phyloP scores from a whole-genome alignment of 92 coral and sea anemone genomes.

The Bergia puertoricense region DNA sequence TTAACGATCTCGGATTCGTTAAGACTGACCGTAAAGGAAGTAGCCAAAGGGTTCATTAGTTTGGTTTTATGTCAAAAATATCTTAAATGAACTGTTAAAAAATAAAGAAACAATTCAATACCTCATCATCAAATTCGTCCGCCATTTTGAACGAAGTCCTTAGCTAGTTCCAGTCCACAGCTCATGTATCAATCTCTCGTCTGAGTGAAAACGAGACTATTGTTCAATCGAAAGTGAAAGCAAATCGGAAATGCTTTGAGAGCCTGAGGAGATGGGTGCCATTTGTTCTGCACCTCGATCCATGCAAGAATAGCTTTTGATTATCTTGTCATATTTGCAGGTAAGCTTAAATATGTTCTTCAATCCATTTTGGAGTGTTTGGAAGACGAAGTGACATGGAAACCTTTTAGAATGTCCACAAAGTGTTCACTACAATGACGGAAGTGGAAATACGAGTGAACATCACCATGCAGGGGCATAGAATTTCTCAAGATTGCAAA shows the following conservation, averaged over 20 bases:
- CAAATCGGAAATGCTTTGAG: neutral
- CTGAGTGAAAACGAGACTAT: constrained; percentile 16
- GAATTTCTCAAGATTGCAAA: neutral
- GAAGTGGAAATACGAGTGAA: neutral
- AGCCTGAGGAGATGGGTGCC: too few species aligned
- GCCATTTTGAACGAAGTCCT: constrained; percentile 47
- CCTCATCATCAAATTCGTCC: constrained; percentile 55
- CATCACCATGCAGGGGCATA: neutral
- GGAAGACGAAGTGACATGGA: neutral
- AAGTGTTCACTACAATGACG: neutral
- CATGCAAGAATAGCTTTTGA: neutral
- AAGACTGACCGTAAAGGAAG: neutral
- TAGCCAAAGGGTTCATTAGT: neutral
- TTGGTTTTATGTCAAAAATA: neutral
- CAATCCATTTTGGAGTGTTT: neutral
- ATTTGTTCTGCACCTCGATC: neutral
- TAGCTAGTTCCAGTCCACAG: neutral
- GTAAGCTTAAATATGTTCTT: neutral
- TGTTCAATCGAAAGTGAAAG: constrained; percentile 6
- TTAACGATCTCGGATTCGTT: too few species aligned
- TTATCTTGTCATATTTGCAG: neutral
- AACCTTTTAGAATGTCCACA: neutral
- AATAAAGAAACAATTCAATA: constrained; percentile 5
- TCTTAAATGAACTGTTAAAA: neutral
- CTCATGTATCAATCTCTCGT: neutral